phyloP scores from a whole-genome alignment of 2,888 invertebrate genomes.

The Dinocampus coccinellae region DNA sequence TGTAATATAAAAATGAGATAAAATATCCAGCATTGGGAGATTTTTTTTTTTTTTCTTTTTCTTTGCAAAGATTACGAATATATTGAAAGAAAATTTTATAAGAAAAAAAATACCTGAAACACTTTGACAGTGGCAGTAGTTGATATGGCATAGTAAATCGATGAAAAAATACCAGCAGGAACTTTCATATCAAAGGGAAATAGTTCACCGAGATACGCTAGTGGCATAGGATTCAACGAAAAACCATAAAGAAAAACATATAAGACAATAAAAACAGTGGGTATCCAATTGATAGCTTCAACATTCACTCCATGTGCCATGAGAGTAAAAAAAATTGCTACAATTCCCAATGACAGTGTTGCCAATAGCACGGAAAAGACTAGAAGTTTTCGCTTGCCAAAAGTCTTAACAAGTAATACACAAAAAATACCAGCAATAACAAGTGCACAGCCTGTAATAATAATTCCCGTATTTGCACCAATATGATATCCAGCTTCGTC shows the following conservation, averaged over 20 bases:
- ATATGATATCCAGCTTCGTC: slow-evolving; percentile 58
- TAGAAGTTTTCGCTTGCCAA: slow-evolving; percentile 61
- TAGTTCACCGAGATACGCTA: slow-evolving; percentile 65
- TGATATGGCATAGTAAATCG: slow-evolving; percentile 62
- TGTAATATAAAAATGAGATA: slow-evolving; percentile 38
- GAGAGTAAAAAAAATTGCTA: slow-evolving; percentile 61
- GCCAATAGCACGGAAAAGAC: slow-evolving; percentile 57
- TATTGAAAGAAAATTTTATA: not conserved
- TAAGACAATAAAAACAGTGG: slow-evolving; percentile 59
- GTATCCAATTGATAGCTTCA: slow-evolving; percentile 57
- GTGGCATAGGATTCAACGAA: slow-evolving; percentile 63
- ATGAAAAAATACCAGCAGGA: slow-evolving; percentile 60
- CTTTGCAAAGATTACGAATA: not conserved
- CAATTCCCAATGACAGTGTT: slow-evolving; percentile 50
- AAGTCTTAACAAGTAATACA: slow-evolving; percentile 57
- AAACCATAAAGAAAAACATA: slow-evolving; percentile 62
- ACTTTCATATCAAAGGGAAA: slow-evolving; percentile 64
- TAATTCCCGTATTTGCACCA: slow-evolving; percentile 58
- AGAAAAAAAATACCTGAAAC: slow-evolving; percentile 60
- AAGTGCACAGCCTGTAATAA: slow-evolving; percentile 58
- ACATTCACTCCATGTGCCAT: slow-evolving; percentile 53
- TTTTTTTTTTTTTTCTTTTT: no score
- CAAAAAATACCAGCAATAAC: slow-evolving; percentile 60
- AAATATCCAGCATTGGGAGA: not conserved
- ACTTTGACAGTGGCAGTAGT: slow-evolving; percentile 59